Percentiles rank a stretch among this genome's conserved stretches.
Evolutionary conservation across 1,140 invertebrate species (phyloP).

Genomic region (Anastatus disparis): DNA sequence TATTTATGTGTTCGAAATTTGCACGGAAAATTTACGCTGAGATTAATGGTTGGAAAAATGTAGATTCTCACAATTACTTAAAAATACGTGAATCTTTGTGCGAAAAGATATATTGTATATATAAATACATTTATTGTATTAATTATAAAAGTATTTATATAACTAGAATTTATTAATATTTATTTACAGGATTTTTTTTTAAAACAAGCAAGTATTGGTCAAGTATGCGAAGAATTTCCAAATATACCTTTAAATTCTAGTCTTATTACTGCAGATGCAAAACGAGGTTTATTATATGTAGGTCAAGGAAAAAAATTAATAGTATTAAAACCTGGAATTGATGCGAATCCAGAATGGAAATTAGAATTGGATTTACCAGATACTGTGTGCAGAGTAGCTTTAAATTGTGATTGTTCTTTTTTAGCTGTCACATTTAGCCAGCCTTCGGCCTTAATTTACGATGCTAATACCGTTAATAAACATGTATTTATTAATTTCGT

Average conservation of each 20-base stretch:
- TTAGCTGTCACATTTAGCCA: conserved; percentile 52
- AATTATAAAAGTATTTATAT: neutral
- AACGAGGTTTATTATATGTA: conserved; percentile 58
- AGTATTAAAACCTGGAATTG: conserved; percentile 51
- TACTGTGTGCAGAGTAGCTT: conserved; percentile 49
- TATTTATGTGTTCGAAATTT: no score
- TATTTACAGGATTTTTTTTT: conserved; percentile 61
- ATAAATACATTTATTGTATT: no score
- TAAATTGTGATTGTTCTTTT: conserved; percentile 60
- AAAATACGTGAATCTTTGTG: no score
- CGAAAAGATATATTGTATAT: no score
- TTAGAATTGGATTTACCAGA: conserved; percentile 52
- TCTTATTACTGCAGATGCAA: conserved; percentile 56
- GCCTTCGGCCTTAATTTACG: conserved; percentile 56
- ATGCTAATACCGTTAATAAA: conserved; percentile 51
- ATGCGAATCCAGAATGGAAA: conserved; percentile 53
- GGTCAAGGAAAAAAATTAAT: conserved; percentile 57
- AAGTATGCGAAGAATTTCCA: conserved; percentile 54
- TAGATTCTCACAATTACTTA: no score
- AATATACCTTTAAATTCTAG: conserved; percentile 50
- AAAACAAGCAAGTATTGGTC: conserved; percentile 50
- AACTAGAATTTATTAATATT: neutral
- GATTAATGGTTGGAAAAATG: no score
- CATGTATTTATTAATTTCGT: conserved; percentile 45
- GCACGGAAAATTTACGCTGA: no score